Evolutionary conservation across 1,140 invertebrate genomes (phyloP).

Genomic region (Adoxophyes honmai): DNA sequence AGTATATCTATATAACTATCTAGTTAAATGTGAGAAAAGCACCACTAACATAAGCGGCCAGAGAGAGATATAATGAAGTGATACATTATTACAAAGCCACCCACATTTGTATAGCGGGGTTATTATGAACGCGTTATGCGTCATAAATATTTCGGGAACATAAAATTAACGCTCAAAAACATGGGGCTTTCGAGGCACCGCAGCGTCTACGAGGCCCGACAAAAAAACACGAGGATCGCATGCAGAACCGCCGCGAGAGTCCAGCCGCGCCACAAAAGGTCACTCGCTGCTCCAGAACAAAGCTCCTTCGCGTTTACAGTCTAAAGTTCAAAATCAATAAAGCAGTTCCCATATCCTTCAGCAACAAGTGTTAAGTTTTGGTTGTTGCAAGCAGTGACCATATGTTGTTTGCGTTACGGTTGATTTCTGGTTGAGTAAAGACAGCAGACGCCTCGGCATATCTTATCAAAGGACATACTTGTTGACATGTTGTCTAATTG

Average conservation of each 20-base stretch:
- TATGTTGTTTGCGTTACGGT: slow-evolving; percentile 57
- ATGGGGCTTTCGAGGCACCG: slow-evolving; percentile 69
- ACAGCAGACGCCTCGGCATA: slow-evolving; percentile 33
- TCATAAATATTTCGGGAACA: slow-evolving; percentile 76
- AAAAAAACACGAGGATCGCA: slow-evolving; percentile 67
- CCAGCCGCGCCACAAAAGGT: slow-evolving; percentile 35
- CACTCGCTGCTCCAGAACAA: slow-evolving; percentile 22
- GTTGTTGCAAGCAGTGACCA: slow-evolving; percentile 37
- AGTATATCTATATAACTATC: too few relatives aligned
- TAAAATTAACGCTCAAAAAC: slow-evolving; percentile 76
- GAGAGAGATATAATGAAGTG: slow-evolving; percentile 56
- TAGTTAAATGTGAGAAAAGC: too few relatives aligned
- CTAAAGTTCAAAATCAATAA: slow-evolving; percentile 30
- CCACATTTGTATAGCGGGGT: slow-evolving; percentile 71
- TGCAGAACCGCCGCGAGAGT: slow-evolving; percentile 49
- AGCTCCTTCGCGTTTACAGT: slow-evolving; percentile 18
- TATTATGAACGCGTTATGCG: slow-evolving; percentile 71
- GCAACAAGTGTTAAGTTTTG: slow-evolving; percentile 21
- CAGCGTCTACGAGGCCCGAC: slow-evolving; percentile 62
- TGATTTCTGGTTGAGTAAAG: slow-evolving; percentile 42
- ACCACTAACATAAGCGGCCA: background rate
- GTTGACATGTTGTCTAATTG: slow-evolving; percentile 77
- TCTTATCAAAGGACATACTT: slow-evolving; percentile 71
- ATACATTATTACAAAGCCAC: slow-evolving; percentile 68
- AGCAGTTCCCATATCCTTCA: slow-evolving; percentile 11